phyloP scores from a whole-genome alignment of 2,888 invertebrate genomes.

The Zygogramma bicolorata region DNA sequence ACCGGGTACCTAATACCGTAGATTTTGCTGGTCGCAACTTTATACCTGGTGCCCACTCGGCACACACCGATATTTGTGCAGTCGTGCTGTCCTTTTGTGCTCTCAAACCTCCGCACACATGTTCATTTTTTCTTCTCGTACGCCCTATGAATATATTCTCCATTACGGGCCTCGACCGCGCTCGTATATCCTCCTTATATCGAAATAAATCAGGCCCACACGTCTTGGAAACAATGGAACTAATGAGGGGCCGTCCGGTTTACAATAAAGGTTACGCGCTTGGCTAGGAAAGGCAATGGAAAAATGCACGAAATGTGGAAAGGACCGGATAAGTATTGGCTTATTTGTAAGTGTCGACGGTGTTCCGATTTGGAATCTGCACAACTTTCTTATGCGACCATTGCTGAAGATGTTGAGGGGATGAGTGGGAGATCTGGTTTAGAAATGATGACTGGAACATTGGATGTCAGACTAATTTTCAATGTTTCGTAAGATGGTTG shows the following conservation, averaged over 20 bases:
- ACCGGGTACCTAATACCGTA: not conserved
- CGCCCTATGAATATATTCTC: constrained; percentile 38
- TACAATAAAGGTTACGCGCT: constrained; percentile 28
- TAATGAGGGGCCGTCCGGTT: constrained; percentile 40
- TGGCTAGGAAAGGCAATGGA: constrained; percentile 33
- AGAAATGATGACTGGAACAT: too few species aligned
- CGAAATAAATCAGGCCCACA: constrained; percentile 47
- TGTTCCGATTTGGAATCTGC: constrained; percentile 24
- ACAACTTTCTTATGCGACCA: constrained; percentile 19
- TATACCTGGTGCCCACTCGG: constrained; percentile 1
- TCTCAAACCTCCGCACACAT: constrained; percentile 24
- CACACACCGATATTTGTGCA: constrained; percentile 17
- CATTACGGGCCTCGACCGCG: constrained; percentile 35
- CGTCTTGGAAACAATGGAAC: constrained; percentile 47
- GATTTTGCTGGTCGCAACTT: not conserved
- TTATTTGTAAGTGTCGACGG: constrained; percentile 37
- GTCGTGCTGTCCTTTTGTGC: constrained; percentile 30
- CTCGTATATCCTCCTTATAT: constrained; percentile 30
- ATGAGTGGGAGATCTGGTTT: too few species aligned
- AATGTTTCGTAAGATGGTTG: too few species aligned
- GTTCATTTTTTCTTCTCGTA: constrained; percentile 27
- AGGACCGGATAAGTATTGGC: constrained; percentile 32
- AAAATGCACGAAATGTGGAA: constrained; percentile 30
- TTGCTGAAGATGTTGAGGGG: not conserved
- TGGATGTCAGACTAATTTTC: too few species aligned